Evolutionary conservation across 2,113 vertebrate genomes (phyloP).

Genomic region (Mus pahari): DNA sequence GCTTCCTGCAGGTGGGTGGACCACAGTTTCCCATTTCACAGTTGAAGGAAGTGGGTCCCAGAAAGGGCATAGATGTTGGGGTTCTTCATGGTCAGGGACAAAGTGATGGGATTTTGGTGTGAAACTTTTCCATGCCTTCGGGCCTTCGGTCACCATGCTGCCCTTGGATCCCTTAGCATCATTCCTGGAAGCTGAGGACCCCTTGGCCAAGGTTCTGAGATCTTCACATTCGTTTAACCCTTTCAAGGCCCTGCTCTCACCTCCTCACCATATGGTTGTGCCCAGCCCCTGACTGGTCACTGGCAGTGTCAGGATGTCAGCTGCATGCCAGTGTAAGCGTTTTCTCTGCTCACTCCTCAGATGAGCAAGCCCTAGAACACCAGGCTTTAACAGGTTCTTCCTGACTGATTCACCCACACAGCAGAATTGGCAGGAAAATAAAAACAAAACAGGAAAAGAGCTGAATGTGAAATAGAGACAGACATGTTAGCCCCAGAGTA

Average conservation of each 20-base stretch:
- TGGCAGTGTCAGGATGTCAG: neutral
- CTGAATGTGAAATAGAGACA: conserved; percentile 23
- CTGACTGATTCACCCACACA: neutral
- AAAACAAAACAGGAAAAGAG: conserved; percentile 17
- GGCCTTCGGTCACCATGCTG: neutral
- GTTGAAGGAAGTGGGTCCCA: conserved; percentile 6
- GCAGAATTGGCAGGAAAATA: neutral
- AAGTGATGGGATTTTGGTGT: neutral
- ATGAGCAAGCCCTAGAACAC: neutral
- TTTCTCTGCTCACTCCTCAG: neutral
- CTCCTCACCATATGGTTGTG: neutral
- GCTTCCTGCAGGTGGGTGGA: neutral
- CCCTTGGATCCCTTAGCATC: neutral
- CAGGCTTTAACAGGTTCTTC: neutral
- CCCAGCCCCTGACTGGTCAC: neutral
- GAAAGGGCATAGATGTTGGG: neutral
- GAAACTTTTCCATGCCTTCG: neutral
- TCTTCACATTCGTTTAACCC: neutral
- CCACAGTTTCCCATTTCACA: neutral
- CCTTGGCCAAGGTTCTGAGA: neutral
- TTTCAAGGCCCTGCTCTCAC: neutral
- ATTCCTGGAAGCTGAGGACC: neutral
- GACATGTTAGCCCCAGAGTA: neutral
- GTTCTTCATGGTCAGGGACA: neutral
- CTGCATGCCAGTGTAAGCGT: too few species aligned